Conservation (phyloP, 2,113 vertebrate species). For the Phalacrocorax carbo region DNA sequence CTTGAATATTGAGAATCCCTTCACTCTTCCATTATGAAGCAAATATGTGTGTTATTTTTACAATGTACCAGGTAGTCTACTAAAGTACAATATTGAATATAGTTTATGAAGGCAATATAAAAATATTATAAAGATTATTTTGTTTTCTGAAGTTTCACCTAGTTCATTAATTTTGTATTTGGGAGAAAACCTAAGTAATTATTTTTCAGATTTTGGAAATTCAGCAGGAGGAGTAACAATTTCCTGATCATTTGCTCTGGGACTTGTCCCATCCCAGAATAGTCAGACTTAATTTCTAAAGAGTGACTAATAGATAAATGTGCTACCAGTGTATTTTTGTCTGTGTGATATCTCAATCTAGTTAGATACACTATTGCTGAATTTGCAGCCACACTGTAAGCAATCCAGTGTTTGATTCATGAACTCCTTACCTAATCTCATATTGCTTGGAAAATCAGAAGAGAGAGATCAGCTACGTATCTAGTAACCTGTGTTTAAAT, state of each 20-base stretch:
- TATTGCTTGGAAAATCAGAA: not conserved
- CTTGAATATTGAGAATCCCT: accelerated
- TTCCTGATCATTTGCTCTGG: not conserved
- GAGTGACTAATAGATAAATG: not conserved
- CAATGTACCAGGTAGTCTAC: not conserved
- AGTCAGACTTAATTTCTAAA: not conserved
- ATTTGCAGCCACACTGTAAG: not conserved
- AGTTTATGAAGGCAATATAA: not conserved
- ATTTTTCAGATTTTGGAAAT: not conserved
- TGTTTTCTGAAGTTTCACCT: not conserved
- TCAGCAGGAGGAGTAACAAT: not conserved
- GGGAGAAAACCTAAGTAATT: not conserved
- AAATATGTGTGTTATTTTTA: not conserved
- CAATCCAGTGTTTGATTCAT: not conserved
- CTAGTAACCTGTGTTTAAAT: not conserved
- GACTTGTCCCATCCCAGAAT: not conserved
- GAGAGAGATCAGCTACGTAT: not conserved
- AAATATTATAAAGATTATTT: not conserved
- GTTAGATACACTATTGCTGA: not conserved
- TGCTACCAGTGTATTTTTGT: not conserved
- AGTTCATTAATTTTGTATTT: not conserved
- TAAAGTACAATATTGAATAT: not conserved
- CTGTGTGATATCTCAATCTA: not conserved
- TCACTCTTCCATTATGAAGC: not conserved
- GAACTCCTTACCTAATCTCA: not conserved